These are phyloP conservation scores for Regulus satrapa DNA, from an alignment of 2,113 vertebrate genomes.

Conservation along the genomic window DNA sequence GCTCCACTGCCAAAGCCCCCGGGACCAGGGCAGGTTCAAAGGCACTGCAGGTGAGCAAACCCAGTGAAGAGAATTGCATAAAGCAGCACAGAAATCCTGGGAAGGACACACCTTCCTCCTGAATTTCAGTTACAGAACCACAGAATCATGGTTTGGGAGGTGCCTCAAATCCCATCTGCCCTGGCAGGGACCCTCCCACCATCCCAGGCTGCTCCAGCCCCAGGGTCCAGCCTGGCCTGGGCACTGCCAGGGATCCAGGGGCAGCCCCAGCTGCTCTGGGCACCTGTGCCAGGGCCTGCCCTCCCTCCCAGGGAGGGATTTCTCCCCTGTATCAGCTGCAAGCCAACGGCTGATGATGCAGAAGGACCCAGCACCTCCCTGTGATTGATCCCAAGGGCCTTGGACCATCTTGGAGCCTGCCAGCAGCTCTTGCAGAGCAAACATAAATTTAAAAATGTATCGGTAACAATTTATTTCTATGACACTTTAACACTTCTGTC, in stretches of 20 bases:
- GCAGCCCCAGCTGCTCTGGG: background rate
- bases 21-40: background rate
- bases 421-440: background rate
- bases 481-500: constrained; percentile 23
- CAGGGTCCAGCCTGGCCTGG: background rate
- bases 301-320: background rate
- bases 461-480: background rate
- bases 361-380: background rate
- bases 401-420: background rate
- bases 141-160: rapidly evolving
- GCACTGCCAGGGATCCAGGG: background rate
- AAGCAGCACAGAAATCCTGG: background rate
- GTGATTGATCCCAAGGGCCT: rapidly evolving
- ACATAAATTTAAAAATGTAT: background rate
- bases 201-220: background rate
- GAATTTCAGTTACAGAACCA: background rate
- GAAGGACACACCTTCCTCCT: background rate
- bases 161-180: rapidly evolving
- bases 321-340: rapidly evolving
- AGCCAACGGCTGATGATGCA: background rate
- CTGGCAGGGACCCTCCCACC: background rate
- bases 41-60: background rate
- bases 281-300: background rate
- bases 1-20: background rate
- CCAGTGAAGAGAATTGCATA: rapidly evolving